Evolutionary conservation across 2,113 vertebrate genomes (phyloP).

Genomic region (Pseudopipra pipra): DNA sequence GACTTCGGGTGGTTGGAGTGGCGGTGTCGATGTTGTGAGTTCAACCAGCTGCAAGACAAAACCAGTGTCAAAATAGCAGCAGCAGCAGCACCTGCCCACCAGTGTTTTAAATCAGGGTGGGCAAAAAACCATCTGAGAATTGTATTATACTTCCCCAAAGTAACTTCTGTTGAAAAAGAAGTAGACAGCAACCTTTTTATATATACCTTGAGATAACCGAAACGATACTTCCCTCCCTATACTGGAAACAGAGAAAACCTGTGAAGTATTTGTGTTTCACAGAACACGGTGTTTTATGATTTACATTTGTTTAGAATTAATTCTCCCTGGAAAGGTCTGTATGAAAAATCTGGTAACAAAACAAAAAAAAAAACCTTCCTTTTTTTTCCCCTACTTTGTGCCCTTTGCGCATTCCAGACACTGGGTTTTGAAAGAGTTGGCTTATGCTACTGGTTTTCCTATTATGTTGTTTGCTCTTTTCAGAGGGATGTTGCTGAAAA

Average conservation of each 20-base stretch:
- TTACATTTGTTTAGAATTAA: conserved; percentile 11
- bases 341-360: conserved; percentile 59
- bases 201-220: not conserved
- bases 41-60: not conserved
- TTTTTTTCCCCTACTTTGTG: not conserved
- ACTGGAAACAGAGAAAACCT: not conserved
- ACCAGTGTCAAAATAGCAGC: not conserved
- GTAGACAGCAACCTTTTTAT: not conserved
- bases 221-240: not conserved
- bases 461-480: conserved; percentile 69
- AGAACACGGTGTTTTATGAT: not conserved
- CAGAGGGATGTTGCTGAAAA: conserved; percentile 72
- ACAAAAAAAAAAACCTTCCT: not conserved
- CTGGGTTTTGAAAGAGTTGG: conserved; percentile 62
- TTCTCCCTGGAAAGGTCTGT: conserved; percentile 45
- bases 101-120: not conserved
- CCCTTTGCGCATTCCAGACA: conserved; percentile 60
- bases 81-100: not conserved
- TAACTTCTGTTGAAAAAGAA: not conserved
- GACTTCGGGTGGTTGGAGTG: not conserved
- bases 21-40: not conserved
- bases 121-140: not conserved
- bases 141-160: not conserved
- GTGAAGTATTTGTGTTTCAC: conserved; percentile 38
- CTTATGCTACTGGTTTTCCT: conserved; percentile 54